A percentile compares a stretch with the other conserved stretches of the same genome.
phyloP scores from a whole-genome alignment of 2,113 vertebrate species.

The Ptilorrhoa leucosticta region DNA sequence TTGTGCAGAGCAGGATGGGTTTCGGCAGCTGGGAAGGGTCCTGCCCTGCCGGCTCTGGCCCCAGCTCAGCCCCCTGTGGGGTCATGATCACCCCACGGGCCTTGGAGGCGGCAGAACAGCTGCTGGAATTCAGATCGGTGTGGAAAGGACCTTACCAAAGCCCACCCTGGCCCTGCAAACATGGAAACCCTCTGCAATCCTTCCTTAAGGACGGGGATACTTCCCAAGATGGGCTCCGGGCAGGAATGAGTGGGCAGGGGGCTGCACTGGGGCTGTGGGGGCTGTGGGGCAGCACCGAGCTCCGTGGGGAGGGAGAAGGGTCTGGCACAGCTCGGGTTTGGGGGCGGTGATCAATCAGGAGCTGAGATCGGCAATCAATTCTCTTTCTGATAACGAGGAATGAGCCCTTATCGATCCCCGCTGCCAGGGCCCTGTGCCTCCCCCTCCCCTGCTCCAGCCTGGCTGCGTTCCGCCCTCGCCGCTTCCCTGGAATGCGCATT shows the following conservation, averaged over 20 bases:
- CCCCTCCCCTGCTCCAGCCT: background rate
- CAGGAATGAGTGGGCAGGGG: background rate
- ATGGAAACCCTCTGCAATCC: background rate
- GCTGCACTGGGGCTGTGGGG: background rate
- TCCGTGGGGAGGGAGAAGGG: rapidly evolving
- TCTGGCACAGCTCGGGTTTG: background rate
- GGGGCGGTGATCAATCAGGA: background rate
- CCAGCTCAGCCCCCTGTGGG: background rate
- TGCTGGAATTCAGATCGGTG: rapidly evolving
- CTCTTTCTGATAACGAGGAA: background rate
- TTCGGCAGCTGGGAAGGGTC: background rate
- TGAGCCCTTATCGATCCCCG: background rate
- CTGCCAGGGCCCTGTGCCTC: background rate
- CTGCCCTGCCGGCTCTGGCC: rapidly evolving
- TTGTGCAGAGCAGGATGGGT: background rate
- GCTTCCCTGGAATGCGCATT: background rate
- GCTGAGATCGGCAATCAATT: background rate
- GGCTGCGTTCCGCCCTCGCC: background rate
- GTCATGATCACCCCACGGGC: rapidly evolving
- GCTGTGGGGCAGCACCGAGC: background rate
- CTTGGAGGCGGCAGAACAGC: background rate
- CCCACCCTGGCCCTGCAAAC: too few species aligned
- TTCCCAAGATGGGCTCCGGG: background rate
- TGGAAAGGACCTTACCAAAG: background rate
- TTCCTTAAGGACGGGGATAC: background rate